A percentile compares a stretch with the other conserved stretches of the same genome.
These are phyloP conservation scores for Scaptomyza flava DNA, from an alignment of 2,888 invertebrate species.

Conservation along the genomic window DNA sequence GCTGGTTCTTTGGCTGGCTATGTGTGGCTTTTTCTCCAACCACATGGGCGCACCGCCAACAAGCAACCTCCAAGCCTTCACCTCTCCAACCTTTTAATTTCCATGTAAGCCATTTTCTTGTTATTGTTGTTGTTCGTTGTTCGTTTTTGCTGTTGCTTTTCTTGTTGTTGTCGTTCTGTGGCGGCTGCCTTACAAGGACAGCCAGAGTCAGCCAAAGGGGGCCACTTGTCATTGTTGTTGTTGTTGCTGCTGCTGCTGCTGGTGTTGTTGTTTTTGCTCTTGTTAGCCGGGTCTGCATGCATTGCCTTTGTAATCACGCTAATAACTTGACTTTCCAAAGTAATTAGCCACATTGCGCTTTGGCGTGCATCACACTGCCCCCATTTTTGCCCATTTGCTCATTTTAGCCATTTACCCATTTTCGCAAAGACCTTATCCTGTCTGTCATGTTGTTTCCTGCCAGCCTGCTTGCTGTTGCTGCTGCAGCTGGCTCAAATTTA, in stretches of 20 bases:
- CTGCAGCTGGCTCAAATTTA: conserved; percentile 35
- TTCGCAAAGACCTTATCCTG: conserved; percentile 11
- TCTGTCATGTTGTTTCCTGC: conserved; percentile 38
- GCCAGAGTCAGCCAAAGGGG: conserved; percentile 2
- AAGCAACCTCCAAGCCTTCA: conserved; percentile 14
- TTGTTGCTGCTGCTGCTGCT: conserved; percentile 4
- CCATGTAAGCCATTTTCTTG: conserved; percentile 68
- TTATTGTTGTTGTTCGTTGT: conserved; percentile 44
- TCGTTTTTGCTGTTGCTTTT: conserved; percentile 20
- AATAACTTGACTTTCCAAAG: conserved; percentile 79
- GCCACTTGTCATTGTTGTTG: conserved; percentile 9
- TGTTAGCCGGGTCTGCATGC: conserved; percentile 30
- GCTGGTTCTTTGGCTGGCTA: background rate
- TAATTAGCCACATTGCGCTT: conserved; percentile 77
- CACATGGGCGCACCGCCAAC: conserved; percentile 57
- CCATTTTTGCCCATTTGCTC: conserved; percentile 11
- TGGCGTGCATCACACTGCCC: conserved; percentile 31
- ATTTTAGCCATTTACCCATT: background rate
- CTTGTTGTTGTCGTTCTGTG: conserved; percentile 16
- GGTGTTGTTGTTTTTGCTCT: conserved; percentile 1
- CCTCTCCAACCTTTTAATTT: conserved; percentile 44
- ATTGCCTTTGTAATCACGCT: conserved; percentile 78
- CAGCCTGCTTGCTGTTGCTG: conserved; percentile 6
- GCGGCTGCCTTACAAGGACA: conserved; percentile 22
- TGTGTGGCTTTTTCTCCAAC: conserved; percentile 13